Evolutionary conservation across 2,797 vertebrate species (phyloP), one percentile per base, ranked within the genome.

Genomic region (Oreonectes daqikongensis): DNA sequence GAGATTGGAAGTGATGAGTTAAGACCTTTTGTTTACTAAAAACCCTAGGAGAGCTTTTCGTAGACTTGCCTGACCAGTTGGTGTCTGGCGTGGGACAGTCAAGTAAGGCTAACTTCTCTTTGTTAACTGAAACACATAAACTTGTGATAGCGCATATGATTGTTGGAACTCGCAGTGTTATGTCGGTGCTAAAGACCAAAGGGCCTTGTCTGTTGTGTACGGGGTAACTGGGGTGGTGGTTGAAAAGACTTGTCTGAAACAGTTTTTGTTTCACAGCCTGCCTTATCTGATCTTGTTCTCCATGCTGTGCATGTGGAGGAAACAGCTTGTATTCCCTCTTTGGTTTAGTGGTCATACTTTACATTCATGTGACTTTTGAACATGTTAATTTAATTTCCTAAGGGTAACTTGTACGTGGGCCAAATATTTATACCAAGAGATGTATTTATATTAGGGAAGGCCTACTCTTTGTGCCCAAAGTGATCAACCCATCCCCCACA

Each of bases 41-140:
- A 53, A 76, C 82, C 61, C 81, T 81, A 78, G 69, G 74, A 81
- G 83, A 22, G 8, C 12, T 50, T 26, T 83, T 81, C 79, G 81
- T 85, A 84, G 89, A 90, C 89, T 69, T 80, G 86, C 89, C 85
- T 81, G 85, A 84, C 88, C 83, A 81, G 93, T 92, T 91, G 84
- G 82, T 87, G 90, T 89, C 93, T 92, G 90, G 89, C 81, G 87
- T 88, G 90, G 89, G 83, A 88, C 86, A 90, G 88, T 86, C 89
- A 91, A 89, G 87, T 89, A 91, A 87, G 86, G 90, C 85, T 90
- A 82, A 92, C 88, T 91, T 88, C 90, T 86, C 86, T 83, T 85
- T 81, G 89, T 83, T 91, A 90, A 83, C 87, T 84, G 55, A 83
- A 89, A 88, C 90, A 86, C 92, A 93, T n/a, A n/a, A 91, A 90